These are phyloP conservation scores for Okapia johnstoni DNA, from an alignment of 2,113 vertebrate species.

Conservation along the genomic window DNA sequence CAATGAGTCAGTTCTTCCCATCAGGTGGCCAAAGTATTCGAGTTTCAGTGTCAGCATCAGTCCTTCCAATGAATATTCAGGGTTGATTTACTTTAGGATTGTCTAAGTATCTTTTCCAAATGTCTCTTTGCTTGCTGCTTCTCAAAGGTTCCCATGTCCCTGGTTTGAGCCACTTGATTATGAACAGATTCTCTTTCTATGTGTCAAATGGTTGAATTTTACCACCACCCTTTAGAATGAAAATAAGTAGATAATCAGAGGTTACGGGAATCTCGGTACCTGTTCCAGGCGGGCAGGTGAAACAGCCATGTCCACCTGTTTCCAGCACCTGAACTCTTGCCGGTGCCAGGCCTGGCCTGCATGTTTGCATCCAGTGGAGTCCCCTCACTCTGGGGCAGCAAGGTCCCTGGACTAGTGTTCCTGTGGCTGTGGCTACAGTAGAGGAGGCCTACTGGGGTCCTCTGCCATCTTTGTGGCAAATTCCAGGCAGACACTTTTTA, in stretches of 20 bases:
- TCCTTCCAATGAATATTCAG: not conserved
- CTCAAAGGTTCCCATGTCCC: accelerated
- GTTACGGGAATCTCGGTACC: not conserved
- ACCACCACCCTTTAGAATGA: not conserved
- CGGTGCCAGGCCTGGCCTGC: not conserved
- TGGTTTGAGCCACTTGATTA: accelerated
- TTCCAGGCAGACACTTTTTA: accelerated
- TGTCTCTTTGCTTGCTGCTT: not conserved
- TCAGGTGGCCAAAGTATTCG: not conserved
- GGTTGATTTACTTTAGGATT: not conserved
- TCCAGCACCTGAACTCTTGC: not conserved
- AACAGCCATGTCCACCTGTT: no score
- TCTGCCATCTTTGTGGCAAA: no score
- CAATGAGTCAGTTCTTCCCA: not conserved
- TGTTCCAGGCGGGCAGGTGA: accelerated
- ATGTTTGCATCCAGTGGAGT: accelerated
- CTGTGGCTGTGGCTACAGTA: accelerated
- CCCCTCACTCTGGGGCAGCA: accelerated
- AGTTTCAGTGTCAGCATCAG: not conserved
- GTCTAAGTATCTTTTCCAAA: accelerated
- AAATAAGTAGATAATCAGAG: not conserved
- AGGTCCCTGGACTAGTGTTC: accelerated
- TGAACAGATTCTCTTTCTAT: accelerated
- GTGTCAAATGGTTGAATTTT: accelerated
- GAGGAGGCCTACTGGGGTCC: no score